Percentiles rank a stretch among this genome's conserved stretches.
phyloP scores from a whole-genome alignment of 2,797 vertebrate species.

The Lepidocolaptes lacrymiger region DNA sequence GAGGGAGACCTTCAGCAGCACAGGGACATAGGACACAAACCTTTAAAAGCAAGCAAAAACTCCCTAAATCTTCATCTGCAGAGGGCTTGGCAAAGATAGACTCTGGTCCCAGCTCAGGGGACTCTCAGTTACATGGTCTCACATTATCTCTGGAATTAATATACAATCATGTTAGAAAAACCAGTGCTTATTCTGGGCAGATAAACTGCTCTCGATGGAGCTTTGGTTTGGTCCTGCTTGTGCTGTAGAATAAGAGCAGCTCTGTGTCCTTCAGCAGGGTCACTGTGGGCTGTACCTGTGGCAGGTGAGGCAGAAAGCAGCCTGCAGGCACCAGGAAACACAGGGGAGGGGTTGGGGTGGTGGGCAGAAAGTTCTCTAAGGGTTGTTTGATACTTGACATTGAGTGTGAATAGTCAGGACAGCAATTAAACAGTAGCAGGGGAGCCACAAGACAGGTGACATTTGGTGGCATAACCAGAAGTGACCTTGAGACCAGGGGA shows the following conservation, averaged over 20 bases:
- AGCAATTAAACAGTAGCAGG: not conserved
- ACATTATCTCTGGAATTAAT: not conserved
- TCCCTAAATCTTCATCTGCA: not conserved
- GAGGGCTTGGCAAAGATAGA: not conserved
- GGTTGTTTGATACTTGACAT: not conserved
- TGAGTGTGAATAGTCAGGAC: not conserved
- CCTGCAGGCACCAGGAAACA: not conserved
- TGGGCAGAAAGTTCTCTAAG: not conserved
- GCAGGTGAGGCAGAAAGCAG: not conserved
- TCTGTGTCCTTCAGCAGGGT: not conserved
- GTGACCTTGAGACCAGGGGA: not conserved
- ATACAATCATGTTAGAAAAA: not conserved
- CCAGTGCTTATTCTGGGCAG: not conserved
- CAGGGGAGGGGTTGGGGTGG: rapidly evolving
- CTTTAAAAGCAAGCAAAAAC: not conserved
- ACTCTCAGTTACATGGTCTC: not conserved
- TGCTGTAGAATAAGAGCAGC: not conserved
- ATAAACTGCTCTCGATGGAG: not conserved
- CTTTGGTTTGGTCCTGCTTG: not conserved
- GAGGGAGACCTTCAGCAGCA: not conserved
- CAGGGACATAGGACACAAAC: not conserved
- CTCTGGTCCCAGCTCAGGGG: not conserved
- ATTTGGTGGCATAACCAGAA: not conserved
- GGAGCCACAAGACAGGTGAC: not conserved
- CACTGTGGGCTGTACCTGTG: not conserved